Evolutionary conservation across 2,113 vertebrate species (phyloP).

Genomic region (Phrynosoma blainvillii): DNA sequence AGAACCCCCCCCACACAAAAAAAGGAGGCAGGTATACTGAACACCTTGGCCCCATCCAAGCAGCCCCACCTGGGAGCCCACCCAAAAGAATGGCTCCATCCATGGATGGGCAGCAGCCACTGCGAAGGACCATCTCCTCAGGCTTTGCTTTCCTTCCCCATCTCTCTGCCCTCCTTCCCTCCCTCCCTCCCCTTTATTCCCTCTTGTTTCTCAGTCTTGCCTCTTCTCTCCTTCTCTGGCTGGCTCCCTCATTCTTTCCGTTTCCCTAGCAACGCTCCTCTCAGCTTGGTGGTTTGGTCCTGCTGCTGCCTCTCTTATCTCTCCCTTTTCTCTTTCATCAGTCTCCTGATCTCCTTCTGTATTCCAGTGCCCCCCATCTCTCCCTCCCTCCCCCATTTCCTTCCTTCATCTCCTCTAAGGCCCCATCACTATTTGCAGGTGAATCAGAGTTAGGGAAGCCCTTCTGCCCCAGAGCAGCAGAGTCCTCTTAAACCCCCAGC

Average conservation of each 20-base stretch:
- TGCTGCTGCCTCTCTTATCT: constrained; percentile 2
- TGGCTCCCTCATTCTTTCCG: constrained; percentile 71
- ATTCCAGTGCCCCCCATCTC: not conserved
- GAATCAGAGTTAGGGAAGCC: too few species aligned
- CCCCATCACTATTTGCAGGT: not conserved
- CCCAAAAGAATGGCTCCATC: too few species aligned
- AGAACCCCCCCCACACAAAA: too few species aligned
- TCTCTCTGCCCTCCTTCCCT: not conserved
- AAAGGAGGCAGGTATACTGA: too few species aligned
- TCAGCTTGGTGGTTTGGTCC: constrained; percentile 61
- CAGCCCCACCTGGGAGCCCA: too few species aligned
- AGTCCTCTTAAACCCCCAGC: too few species aligned
- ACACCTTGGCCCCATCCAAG: too few species aligned
- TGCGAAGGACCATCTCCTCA: too few species aligned
- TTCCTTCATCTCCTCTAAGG: not conserved
- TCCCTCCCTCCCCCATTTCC: not conserved
- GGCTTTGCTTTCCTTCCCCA: too few species aligned
- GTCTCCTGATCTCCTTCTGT: not conserved
- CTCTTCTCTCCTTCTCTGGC: constrained; percentile 61
- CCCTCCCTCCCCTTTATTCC: constrained; percentile 28
- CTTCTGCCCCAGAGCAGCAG: too few species aligned
- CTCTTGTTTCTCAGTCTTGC: constrained; percentile 60
- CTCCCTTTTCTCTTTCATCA: not conserved
- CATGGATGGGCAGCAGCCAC: too few species aligned
- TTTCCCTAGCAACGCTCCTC: constrained; percentile 81